phyloP scores from a whole-genome alignment of 2,797 vertebrate species.

The Argya squamiceps region DNA sequence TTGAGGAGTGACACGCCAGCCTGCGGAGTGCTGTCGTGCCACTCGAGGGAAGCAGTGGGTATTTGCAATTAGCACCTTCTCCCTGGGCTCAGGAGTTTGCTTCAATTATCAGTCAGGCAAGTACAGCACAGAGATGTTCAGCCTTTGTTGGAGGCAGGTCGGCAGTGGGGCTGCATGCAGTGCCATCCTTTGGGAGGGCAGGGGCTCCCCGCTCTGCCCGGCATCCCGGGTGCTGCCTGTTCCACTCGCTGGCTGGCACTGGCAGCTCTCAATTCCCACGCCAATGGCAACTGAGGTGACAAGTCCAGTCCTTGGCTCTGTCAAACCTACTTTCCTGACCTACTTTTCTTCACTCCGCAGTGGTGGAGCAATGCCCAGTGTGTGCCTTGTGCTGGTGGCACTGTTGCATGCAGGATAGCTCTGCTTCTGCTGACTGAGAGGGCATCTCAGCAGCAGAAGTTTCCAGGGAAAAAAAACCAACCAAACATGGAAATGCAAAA shows the following conservation, averaged over 20 bases:
- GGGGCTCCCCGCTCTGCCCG: accelerated
- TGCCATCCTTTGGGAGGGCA: neutral
- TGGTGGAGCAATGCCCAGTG: neutral
- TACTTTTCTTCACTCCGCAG: neutral
- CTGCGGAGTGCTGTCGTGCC: neutral
- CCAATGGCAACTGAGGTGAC: neutral
- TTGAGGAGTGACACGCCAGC: neutral
- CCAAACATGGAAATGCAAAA: neutral
- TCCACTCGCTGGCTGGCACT: accelerated
- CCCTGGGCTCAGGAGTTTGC: neutral
- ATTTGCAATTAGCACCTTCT: conserved; percentile 25
- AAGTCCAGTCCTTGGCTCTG: neutral
- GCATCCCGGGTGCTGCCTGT: neutral
- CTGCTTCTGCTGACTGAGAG: neutral
- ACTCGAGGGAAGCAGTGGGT: neutral
- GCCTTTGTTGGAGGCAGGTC: neutral
- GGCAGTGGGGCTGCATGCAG: accelerated
- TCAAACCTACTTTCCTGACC: conserved; percentile 37
- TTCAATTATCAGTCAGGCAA: neutral
- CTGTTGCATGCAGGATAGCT: neutral
- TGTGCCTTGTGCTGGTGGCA: neutral
- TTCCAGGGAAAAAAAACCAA: neutral
- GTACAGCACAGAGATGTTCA: conserved; percentile 19
- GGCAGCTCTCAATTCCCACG: neutral
- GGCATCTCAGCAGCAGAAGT: neutral